Evolutionary conservation across 2,113 vertebrate species (phyloP), one percentile per base, ranked within the genome.

Genomic region (Passer domesticus): DNA sequence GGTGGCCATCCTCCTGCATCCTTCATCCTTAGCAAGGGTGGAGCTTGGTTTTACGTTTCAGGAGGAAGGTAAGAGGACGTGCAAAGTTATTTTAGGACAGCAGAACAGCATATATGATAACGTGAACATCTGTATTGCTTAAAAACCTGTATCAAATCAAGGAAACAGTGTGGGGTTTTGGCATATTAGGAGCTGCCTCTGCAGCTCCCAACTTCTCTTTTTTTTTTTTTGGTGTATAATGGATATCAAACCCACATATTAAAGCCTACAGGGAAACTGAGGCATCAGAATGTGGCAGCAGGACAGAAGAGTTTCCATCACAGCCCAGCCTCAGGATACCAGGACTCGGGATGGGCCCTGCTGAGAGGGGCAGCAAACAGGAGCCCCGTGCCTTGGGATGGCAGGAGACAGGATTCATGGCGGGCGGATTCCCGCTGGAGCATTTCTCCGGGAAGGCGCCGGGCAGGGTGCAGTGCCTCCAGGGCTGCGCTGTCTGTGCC

Each of bases 361-460:
- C 19, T 37, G 86, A 10, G 58, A 50, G 56, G 22, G 14, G 9
- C 62, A 14, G 39, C 18, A 0, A 30, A 4, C 13, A 10, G 78
- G 58, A 33, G 21, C 44, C 37, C 28, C 8, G 41, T 6, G 3
- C 2, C 0, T 0, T 30, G 74, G 37, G 16, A 2, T 30, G 41
- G 56, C 60, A 16, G 73, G 11, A 0, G 2, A 13, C 30, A 9
- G 1, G n/a, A n/a, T n/a, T n/a, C n/a, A n/a, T n/a, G n/a, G 5
- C 68, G 11, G 11, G 28, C 55, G 0, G 0, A 3, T 10, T 69
- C 23, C 28, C 1, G 0, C 30, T 7, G 72, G 9, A 31, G 28
- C 23, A 1, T 31, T 62, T 22, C 1, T 0, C 17, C 1, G 0
- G 30, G 46, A 11, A 35, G 22, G 33, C 0, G 0, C 35, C 11